Base-by-base conservation (phyloP, 2,797 vertebrate genomes). In the Phataginus tricuspis region DNA sequence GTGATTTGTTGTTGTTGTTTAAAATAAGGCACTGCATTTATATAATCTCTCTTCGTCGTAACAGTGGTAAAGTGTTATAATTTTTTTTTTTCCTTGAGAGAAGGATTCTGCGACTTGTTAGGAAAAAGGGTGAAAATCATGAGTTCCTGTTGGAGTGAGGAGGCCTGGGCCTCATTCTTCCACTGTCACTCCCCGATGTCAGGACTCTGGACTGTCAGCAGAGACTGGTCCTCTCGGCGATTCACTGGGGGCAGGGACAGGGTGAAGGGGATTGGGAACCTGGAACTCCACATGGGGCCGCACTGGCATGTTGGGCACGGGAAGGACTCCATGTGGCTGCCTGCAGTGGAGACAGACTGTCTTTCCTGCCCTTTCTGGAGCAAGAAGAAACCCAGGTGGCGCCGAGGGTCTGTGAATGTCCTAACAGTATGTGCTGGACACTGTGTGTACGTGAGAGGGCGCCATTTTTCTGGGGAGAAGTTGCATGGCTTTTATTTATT, bases 261-360 rank as follows among this genome's bases (percentile, higher is more conserved):
- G 37, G 29, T 3, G 12, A 19, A 8, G 57, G 11, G 31, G 12
- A 1, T 5, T 31, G 29, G 69, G 74, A 51, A 37, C 78, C 16
- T 15, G 11, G 42, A 19, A n/a, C 39, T 66, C 39, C 59, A 15
- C 2, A 4, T 16, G 25, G 27, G 57, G 18, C 57, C 61, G 12
- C 19, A 5, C 21, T 5, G 25, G 5, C 0, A 0, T 31, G 7
- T 23, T 59, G 14, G 66, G 19, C 29, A 2, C 37, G 0, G 49
- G 49, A 49, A 39, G 55, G 61, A 42, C 45, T 51, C 34, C 29
- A 4, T 1, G 45, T 80, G 83, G 34, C 79, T 86, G 37, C 29
- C 13, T 23, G 42, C 77, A 39, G 37, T n/a, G 63, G 68, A 63
- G 57, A 74, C 31, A 42, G 42, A 15, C 18, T 8, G 10, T 18